Percentiles rank a stretch among this genome's conserved stretches.
Conservation (phyloP, 2,113 vertebrate species). For the Phrynosoma platyrhinos region DNA sequence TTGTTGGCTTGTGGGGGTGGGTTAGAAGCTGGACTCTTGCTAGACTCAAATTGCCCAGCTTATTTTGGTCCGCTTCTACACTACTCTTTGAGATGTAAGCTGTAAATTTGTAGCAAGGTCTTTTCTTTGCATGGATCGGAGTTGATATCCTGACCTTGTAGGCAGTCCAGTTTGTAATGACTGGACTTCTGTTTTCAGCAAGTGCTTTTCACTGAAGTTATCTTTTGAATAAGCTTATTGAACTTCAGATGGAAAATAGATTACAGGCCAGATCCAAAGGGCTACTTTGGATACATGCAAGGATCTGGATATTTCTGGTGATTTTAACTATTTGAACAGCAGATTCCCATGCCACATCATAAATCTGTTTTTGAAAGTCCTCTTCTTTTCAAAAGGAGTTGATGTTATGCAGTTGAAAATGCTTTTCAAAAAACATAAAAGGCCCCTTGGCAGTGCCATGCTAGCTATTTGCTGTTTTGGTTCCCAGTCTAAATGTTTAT, state of each 20-base stretch:
- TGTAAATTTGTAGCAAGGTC: background rate
- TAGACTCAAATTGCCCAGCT: background rate
- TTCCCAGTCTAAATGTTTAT: background rate
- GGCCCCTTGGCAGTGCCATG: background rate
- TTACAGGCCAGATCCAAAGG: background rate
- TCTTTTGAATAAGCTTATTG: background rate
- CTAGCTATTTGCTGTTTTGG: background rate
- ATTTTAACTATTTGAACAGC: background rate
- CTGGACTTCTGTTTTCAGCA: background rate
- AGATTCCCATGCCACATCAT: background rate
- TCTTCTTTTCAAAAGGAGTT: background rate
- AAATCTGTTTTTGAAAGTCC: background rate
- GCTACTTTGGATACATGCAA: background rate
- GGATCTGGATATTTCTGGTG: background rate
- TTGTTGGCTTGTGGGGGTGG: background rate
- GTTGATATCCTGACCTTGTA: background rate
- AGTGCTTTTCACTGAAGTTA: background rate
- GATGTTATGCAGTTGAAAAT: background rate
- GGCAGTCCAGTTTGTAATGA: background rate
- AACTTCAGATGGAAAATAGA: background rate
- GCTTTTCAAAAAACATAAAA: background rate
- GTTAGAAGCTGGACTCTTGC: constrained; percentile 22
- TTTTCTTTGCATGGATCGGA: background rate
- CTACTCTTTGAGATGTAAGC: background rate
- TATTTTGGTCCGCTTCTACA: background rate